A percentile compares a stretch with the other conserved stretches of the same genome.
These are phyloP conservation scores for Nothocercus julius DNA, from an alignment of 2,113 vertebrate species.

Conservation along the genomic window DNA sequence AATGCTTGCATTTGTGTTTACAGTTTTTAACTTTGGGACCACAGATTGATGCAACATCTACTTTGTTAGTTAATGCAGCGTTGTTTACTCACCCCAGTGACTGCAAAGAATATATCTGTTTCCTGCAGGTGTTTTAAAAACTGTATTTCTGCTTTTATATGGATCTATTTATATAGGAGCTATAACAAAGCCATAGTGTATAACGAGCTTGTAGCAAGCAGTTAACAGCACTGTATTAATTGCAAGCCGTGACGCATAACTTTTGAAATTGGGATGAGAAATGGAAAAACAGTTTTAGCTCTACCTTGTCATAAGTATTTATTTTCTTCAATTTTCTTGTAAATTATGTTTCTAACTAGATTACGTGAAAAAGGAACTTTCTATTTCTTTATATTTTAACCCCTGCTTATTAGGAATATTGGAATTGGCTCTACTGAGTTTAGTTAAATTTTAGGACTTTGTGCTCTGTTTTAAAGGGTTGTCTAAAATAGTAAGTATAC, in stretches of 20 bases:
- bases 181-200: accelerated
- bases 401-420: not conserved
- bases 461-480: not conserved
- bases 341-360: not conserved
- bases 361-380: not conserved
- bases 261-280: not conserved
- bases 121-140: not conserved
- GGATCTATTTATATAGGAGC: not conserved
- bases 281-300: not conserved
- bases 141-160: not conserved
- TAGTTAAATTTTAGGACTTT: not conserved
- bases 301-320: not conserved
- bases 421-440: not conserved
- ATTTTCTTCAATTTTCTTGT: not conserved
- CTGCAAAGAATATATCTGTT: not conserved
- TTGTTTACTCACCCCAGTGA: not conserved
- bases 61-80: not conserved
- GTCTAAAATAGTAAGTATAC: not conserved
- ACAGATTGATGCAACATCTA: not conserved
- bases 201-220: not conserved
- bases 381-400: not conserved
- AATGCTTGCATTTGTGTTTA: not conserved
- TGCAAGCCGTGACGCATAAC: not conserved
- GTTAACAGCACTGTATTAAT: not conserved
- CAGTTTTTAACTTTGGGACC: not conserved